phyloP scores from a whole-genome alignment of 2,113 vertebrate species.

The Tragulus kanchil region DNA sequence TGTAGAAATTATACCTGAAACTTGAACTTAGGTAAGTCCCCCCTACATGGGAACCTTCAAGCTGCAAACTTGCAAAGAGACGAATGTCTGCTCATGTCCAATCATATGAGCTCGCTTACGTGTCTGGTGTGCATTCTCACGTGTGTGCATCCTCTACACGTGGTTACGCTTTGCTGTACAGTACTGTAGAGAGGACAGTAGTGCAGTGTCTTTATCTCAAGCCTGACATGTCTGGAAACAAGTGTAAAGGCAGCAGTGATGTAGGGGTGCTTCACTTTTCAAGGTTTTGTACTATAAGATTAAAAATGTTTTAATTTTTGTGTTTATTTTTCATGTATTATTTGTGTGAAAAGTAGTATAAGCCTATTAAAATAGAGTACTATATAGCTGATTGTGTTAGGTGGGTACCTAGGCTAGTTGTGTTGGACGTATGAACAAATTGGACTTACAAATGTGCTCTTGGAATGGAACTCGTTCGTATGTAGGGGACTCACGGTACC shows the following conservation, averaged over 20 bases:
- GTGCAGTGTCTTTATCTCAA: neutral
- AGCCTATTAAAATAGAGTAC: neutral
- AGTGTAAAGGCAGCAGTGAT: neutral
- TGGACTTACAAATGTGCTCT: neutral
- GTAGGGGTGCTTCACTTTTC: neutral
- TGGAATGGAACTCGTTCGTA: neutral
- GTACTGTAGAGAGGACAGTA: neutral
- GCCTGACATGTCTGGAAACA: neutral
- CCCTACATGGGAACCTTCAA: neutral
- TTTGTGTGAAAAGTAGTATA: neutral
- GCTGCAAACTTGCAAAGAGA: neutral
- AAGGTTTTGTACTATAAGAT: neutral
- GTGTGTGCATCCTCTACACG: neutral
- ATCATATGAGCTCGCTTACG: neutral
- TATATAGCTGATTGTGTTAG: neutral
- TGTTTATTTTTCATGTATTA: neutral
- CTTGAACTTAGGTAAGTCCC: neutral
- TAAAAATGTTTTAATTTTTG: neutral
- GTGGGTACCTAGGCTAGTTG: neutral
- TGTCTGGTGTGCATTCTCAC: neutral
- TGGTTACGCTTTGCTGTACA: neutral
- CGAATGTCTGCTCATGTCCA: neutral
- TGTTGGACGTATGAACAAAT: neutral
- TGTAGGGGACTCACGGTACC: neutral
- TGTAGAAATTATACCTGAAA: neutral